phyloP scores from a whole-genome alignment of 2,888 invertebrate genomes.

The Cantharis lateralis region DNA sequence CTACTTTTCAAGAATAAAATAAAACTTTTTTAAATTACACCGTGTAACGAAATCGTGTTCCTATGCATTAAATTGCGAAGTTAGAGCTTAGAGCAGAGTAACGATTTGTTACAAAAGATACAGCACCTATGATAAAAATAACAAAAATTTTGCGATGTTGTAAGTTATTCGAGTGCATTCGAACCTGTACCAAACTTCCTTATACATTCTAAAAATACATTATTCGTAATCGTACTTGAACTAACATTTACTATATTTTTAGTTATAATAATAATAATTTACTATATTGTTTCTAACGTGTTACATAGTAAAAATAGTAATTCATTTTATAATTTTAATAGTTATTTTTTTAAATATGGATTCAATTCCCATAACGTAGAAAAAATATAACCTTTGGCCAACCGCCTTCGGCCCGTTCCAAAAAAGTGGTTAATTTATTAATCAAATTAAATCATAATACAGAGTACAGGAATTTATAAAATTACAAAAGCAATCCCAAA shows the following conservation, averaged over 20 bases:
- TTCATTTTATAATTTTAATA: too few species aligned
- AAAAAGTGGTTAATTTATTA: too few species aligned
- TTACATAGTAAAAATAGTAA: background rate
- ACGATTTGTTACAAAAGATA: background rate
- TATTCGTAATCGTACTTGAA: background rate
- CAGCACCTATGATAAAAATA: background rate
- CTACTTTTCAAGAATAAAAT: background rate
- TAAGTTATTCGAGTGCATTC: background rate
- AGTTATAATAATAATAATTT: background rate
- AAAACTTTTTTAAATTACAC: background rate
- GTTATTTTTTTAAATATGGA: too few species aligned
- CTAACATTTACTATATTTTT: background rate
- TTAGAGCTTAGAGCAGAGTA: background rate
- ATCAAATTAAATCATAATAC: too few species aligned
- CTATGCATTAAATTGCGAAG: background rate
- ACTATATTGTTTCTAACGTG: background rate
- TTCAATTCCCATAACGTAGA: too few species aligned
- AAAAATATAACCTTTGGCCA: too few species aligned
- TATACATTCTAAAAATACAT: background rate
- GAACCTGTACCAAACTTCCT: background rate
- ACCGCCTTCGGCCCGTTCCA: too few species aligned
- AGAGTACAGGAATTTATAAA: too few species aligned
- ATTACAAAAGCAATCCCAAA: too few species aligned
- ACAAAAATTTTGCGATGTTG: background rate
- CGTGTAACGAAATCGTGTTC: background rate